A percentile compares a stretch with the other conserved stretches of the same genome.
phyloP scores from a whole-genome alignment of 2,797 vertebrate species.

The Salarias fasciatus region DNA sequence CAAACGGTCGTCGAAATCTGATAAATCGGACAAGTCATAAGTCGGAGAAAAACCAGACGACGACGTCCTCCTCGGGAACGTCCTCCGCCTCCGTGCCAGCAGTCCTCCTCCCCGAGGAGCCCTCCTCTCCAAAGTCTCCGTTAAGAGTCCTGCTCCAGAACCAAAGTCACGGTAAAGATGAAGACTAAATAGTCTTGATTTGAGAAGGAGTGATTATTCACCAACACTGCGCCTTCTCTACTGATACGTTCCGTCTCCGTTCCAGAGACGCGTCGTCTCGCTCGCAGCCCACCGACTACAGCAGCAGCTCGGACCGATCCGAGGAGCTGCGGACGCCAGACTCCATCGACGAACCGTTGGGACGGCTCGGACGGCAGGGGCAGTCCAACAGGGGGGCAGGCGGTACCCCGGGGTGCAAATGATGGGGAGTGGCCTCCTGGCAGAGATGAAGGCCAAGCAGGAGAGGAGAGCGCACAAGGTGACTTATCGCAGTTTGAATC shows the following conservation, averaged over 20 bases:
- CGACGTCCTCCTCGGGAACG: conserved; percentile 21
- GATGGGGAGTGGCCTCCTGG: conserved; percentile 93
- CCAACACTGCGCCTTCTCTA: too few species aligned
- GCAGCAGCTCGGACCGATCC: conserved; percentile 84
- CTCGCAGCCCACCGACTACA: conserved; percentile 81
- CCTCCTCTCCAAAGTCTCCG: conserved; percentile 82
- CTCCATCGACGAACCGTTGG: conserved; percentile 86
- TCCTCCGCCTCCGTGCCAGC: conserved; percentile 41
- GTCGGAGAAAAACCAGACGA: conserved; percentile 64
- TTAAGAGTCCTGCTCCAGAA: conserved; percentile 84
- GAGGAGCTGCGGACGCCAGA: conserved; percentile 91
- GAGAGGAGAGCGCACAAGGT: conserved; percentile 95
- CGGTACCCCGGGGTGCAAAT: conserved; percentile 90
- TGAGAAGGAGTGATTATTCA: too few species aligned
- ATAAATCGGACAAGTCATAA: conserved; percentile 83
- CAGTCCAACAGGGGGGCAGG: conserved; percentile 90
- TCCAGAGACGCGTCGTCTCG: conserved; percentile 69
- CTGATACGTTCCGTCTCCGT: neutral
- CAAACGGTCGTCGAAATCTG: conserved; percentile 89
- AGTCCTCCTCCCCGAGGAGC: conserved; percentile 83
- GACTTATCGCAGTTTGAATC: conserved; percentile 14
- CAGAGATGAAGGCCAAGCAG: conserved; percentile 98
- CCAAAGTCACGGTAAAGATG: conserved; percentile 83
- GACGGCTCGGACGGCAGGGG: conserved; percentile 87
- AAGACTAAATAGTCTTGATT: neutral